Conservation (phyloP, 2,113 vertebrate genomes). For the Cottus gobio region DNA sequence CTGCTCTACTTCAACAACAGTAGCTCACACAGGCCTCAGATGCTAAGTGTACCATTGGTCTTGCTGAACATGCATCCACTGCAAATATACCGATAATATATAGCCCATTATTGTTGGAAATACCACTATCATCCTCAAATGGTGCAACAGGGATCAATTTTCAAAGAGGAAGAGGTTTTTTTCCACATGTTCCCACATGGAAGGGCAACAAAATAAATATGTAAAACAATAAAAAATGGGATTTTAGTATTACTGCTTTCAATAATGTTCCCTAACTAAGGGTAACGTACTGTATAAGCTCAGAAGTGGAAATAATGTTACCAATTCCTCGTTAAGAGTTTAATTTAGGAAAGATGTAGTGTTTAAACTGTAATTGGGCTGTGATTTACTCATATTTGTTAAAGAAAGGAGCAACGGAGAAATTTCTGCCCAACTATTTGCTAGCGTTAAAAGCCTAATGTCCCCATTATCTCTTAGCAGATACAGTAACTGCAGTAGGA, state of each 20-base stretch:
- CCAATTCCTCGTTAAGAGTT: slow-evolving; percentile 43
- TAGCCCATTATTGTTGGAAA: slow-evolving; percentile 15
- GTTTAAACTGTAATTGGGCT: not conserved
- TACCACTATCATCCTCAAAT: slow-evolving; percentile 4
- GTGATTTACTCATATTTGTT: not conserved
- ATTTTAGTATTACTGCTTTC: not conserved
- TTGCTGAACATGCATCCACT: slow-evolving; percentile 25
- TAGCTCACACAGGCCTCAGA: slow-evolving; percentile 21
- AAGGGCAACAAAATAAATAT: not conserved
- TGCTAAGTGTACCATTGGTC: not conserved
- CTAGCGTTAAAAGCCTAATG: not conserved
- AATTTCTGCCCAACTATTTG: not conserved
- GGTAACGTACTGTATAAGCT: slow-evolving; percentile 9
- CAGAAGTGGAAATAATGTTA: slow-evolving; percentile 46
- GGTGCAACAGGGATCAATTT: slow-evolving; percentile 11
- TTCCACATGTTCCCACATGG: slow-evolving; percentile 18
- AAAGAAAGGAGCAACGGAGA: not conserved
- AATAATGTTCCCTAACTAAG: slow-evolving; percentile 43
- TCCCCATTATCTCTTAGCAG: slow-evolving; percentile 26
- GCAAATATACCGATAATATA: slow-evolving; percentile 32
- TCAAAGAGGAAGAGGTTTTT: slow-evolving; percentile 7
- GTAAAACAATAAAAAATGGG: not conserved
- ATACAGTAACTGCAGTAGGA: slow-evolving; percentile 37
- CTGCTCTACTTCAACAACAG: slow-evolving; percentile 36
- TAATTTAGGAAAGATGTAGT: slow-evolving; percentile 52